Evolutionary conservation across 2,113 vertebrate genomes (phyloP), one percentile per base, ranked within the genome.

Genomic region (Isichthys henryi): DNA sequence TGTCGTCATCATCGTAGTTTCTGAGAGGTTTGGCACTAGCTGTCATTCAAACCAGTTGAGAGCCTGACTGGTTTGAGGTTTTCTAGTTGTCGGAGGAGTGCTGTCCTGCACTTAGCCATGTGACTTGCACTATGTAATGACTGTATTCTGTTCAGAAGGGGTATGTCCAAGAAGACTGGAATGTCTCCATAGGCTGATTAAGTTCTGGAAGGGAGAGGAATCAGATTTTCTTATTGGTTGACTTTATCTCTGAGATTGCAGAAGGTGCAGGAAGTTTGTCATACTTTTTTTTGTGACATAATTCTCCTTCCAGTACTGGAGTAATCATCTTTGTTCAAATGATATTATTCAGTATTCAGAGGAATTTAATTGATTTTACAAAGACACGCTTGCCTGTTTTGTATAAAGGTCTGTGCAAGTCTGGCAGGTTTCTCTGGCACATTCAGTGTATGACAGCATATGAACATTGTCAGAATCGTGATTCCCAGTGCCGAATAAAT

Each of bases 401-500:
- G 86, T 23, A 9, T n/a, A 7, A 35, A n/a, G 52, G 87, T 62
- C 39, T 88, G 86, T 23, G 7, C 27, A 83, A 52, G 50, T 56
- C 85, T 53, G 50, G 3, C 50, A 15, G 31, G 85, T 49, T 10
- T n/a, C 23, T 52, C 23, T 43, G 83, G 45, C 27, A 27, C 17
- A n/a, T 39, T 39, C 84, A 49, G 88, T 91, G 80, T 88, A 43
- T 3, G 49, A 87, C 89, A 83, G 48, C n/a, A 39, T 89, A 90
- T 93, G 91, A 93, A 92, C 93, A 92, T 91, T 92, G 92, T 93
- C 92, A 92, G 77, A 92, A 91, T 90, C 58, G 74, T 93, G 93
- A 80, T 80, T 94, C 91, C 92, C 89, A 88, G 90, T 94, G 91
- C 92, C 91, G 89, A 94, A 93, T 94, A 95, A 95, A 95, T 95